phyloP scores from a whole-genome alignment of 2,888 invertebrate genomes.

The Apocheima hispidaria region DNA sequence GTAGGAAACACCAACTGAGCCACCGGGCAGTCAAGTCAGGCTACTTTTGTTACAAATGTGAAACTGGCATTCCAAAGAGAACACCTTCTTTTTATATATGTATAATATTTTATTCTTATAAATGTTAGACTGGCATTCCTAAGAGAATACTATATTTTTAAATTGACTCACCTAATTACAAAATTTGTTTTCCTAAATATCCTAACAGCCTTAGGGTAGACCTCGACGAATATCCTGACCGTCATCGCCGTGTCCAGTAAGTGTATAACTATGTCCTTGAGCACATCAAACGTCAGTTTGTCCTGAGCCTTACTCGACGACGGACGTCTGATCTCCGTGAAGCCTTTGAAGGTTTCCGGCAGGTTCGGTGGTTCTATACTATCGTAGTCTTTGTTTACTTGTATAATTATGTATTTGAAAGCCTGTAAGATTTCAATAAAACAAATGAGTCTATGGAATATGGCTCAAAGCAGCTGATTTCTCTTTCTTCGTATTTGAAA shows the following conservation, averaged over 20 bases:
- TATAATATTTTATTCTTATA: no score
- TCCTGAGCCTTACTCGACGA: conserved; percentile 58
- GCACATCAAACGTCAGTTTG: conserved; percentile 72
- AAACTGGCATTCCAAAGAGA: no score
- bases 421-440: conserved; percentile 58
- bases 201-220: conserved; percentile 85
- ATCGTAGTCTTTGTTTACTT: conserved; percentile 82
- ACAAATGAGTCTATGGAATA: background rate
- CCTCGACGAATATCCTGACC: conserved; percentile 88
- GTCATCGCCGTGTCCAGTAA: conserved; percentile 90
- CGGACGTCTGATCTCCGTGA: conserved; percentile 73
- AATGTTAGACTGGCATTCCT: no score
- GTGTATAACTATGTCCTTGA: conserved; percentile 89
- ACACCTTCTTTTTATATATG: background rate
- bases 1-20: no score
- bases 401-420: conserved; percentile 81
- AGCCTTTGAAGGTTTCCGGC: conserved; percentile 80
- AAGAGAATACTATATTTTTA: background rate
- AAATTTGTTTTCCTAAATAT: conserved; percentile 87
- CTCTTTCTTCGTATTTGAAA: no score
- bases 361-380: conserved; percentile 75
- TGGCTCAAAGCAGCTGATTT: no score
- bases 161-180: conserved; percentile 79
- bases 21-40: no score
- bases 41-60: no score